Evolutionary conservation across 2,113 vertebrate genomes (phyloP).

Genomic region (Carollia perspicillata): DNA sequence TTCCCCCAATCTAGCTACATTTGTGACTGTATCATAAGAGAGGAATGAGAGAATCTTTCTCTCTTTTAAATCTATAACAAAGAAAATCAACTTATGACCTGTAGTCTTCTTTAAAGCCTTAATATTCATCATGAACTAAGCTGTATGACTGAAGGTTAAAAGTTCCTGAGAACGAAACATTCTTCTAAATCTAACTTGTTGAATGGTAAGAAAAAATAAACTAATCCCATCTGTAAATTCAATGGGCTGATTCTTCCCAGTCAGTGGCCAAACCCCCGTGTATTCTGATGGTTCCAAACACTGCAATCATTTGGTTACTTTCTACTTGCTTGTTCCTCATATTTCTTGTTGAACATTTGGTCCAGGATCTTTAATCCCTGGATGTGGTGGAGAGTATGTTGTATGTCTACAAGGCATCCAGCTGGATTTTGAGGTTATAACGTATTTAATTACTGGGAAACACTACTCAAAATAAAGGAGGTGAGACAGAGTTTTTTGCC

Average conservation of each 20-base stretch:
- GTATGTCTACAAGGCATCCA: neutral
- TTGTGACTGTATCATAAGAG: neutral
- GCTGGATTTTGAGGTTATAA: neutral
- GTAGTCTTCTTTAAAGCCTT: neutral
- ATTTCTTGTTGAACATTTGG: neutral
- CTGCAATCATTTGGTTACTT: neutral
- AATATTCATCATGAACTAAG: neutral
- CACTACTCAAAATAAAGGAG: neutral
- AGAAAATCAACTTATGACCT: neutral
- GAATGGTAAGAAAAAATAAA: neutral
- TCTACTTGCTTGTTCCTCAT: neutral
- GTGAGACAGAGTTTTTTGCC: neutral
- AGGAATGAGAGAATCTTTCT: neutral
- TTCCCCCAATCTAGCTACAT: neutral
- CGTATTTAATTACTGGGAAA: slow-evolving; percentile 19
- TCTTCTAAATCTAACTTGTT: neutral
- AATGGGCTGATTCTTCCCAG: neutral
- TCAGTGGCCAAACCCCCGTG: neutral
- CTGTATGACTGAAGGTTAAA: neutral
- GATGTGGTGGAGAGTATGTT: neutral
- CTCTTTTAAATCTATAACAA: neutral
- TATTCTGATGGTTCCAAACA: neutral
- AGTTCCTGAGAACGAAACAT: neutral
- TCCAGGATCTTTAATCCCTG: neutral
- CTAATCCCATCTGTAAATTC: neutral